Base-by-base conservation (phyloP, 1,140 invertebrate genomes). In the Penaeus vannamei region DNA sequence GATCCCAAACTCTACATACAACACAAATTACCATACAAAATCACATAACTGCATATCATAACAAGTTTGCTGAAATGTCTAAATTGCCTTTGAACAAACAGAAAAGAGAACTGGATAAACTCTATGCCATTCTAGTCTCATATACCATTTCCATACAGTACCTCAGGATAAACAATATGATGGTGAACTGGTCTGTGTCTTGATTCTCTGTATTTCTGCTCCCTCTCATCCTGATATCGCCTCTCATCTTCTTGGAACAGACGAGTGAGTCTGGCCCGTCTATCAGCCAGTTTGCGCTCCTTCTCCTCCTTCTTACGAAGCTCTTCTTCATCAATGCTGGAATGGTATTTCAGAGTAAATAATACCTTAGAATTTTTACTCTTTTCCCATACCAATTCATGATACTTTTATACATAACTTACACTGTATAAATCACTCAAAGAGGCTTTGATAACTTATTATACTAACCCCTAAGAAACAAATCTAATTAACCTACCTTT, bases 111-210 rank as follows among this genome's bases (percentile, higher is more conserved):
- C 53, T 53, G 53, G 53, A 17, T 53, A 53, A 53, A 53, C 12
- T 53, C 53, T 53, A 12, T 53, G 12, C 53, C 17, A 14, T 53
- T 53, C 12, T 14, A 53, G 53, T 17, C 53, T 53, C 53, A 53
- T 53, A 53, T 10, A 53, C 26, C 0, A 53, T 53, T 32, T 4
- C 66, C 23, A 23, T 32, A 8, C 1, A 46, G 76, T 32, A 90
- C 89, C 85, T 90, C 89, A n/a, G 89, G 89, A 53, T 84, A 84
- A 2, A 86, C 69, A 84, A 87, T 84, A 61, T 90, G 81, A n/a
- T 86, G 84, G 42, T 86, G 84, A 60, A 79, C n/a, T 17, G 85
- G 32, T 22, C 72, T 46, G 53, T 80, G 53, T 64, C 85, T 87
- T 2, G 82, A 32, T 32, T 77, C 89, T 80, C 64, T 84, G 59